Evolutionary conservation across 2,888 invertebrate genomes (phyloP).

Genomic region (Scaptomyza polygonia): DNA sequence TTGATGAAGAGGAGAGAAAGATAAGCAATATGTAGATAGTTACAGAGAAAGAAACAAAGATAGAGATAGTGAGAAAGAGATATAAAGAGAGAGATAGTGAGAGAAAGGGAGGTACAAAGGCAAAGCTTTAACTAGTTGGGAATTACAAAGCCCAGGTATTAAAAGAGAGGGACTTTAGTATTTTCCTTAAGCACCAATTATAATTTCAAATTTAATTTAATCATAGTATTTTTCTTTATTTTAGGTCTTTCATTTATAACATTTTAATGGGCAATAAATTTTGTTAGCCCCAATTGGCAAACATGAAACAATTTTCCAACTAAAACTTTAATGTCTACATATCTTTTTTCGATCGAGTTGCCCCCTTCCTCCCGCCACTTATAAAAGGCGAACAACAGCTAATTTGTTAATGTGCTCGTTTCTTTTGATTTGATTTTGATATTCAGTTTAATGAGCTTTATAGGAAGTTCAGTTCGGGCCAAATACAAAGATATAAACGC

Average conservation of each 20-base stretch:
- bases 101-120: not conserved
- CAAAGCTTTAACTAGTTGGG: not conserved
- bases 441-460: not conserved
- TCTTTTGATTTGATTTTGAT: slow-evolving; percentile 13
- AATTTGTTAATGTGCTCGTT: slow-evolving; percentile 42
- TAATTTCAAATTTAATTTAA: too few relatives aligned
- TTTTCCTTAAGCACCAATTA: too few relatives aligned
- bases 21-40: too few relatives aligned
- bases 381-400: too few relatives aligned
- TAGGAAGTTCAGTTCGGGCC: slow-evolving; percentile 7
- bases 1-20: too few relatives aligned
- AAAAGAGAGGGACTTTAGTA: too few relatives aligned
- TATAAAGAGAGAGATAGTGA: not conserved
- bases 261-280: not conserved
- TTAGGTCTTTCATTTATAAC: not conserved
- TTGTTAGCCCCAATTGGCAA: slow-evolving; percentile 31
- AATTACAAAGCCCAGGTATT: too few relatives aligned
- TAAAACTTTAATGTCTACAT: slow-evolving; percentile 30
- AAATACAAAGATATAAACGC: too few relatives aligned
- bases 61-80: not conserved
- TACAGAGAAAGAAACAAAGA: not conserved
- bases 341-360: slow-evolving; percentile 26
- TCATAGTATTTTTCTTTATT: not conserved
- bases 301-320: not conserved
- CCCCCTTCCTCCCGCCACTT: not conserved